A percentile compares a stretch with the other conserved stretches of the same genome.
Conservation (phyloP, 2,888 invertebrate genomes). For the Pristionchus arcanus region DNA sequence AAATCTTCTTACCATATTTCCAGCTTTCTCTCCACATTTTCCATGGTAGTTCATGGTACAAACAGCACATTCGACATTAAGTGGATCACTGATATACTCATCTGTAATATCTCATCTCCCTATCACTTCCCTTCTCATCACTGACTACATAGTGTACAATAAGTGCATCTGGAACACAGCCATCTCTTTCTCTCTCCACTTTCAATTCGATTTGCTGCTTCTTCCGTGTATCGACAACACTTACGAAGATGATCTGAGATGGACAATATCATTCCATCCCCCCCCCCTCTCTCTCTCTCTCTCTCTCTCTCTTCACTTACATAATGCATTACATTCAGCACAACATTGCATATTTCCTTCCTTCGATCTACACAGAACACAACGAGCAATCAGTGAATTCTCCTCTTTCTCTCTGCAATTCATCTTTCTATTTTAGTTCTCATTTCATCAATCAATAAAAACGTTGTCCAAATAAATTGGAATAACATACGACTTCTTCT, state of each 20-base stretch:
- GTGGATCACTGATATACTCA: constrained; percentile 62
- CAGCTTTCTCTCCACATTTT: constrained; percentile 56
- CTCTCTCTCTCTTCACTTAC: constrained; percentile 21
- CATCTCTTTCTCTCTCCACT: constrained; percentile 54
- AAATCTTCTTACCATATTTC: constrained; percentile 28
- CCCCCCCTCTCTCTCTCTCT: too few relatives aligned
- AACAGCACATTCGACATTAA: constrained; percentile 63
- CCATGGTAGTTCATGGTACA: constrained; percentile 67
- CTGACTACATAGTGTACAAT: constrained; percentile 45
- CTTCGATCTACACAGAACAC: constrained; percentile 41
- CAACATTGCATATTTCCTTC: constrained; percentile 27
- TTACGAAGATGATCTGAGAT: constrained; percentile 58
- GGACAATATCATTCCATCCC: not conserved
- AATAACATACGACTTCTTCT: constrained; percentile 40
- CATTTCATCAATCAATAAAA: not conserved
- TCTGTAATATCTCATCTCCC: not conserved
- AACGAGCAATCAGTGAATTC: not conserved
- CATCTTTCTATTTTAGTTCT: not conserved
- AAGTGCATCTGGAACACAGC: constrained; percentile 52
- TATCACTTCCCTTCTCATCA: not conserved
- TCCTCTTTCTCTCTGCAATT: constrained; percentile 51
- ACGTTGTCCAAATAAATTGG: not conserved
- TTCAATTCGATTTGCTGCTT: constrained; percentile 25
- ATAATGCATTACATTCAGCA: constrained; percentile 42
- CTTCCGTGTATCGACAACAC: constrained; percentile 57